Evolutionary conservation across 2,888 invertebrate genomes (phyloP), one percentile per base, ranked within the genome.

Genomic region (Sarcophaga caerulescens): DNA sequence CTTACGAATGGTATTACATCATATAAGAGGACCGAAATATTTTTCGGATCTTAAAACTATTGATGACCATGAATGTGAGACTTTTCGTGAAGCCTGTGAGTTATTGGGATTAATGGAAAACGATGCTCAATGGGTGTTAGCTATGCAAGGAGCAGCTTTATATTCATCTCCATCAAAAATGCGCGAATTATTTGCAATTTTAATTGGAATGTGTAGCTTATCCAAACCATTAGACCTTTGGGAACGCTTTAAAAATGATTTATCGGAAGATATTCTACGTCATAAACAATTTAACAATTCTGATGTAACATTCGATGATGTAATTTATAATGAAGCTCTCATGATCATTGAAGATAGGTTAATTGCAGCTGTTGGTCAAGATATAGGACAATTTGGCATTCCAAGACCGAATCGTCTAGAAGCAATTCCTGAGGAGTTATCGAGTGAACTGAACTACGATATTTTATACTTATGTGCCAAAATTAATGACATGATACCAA

Each of bases 61-160:
- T 6, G 14, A 75, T 19, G 35, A 62, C 8, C 65, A 17, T 14
- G 52, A 44, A 59, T 77, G 68, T 60, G 71, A 23, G 57, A 83
- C 82, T 6, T 83, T 60, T 19, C 62, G 69, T 6, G 78, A 78
- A 82, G 82, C 82, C 2, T 77, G 77, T 47, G 65, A 82, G 10
- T 25, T 4, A 35, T 25, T 25, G 8, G 57, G 57, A 3, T n/a
- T 75, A 23, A 57, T 66, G 57, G 66, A 75, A 57, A 75, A 75
- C 57, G 75, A 75, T 19, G 4, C 14, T 17, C 75, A 65, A 14
- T 75, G 71, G 66, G 71, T 66, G n/a, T 17, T 66, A 23, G 45
- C 82, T 1, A 59, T 82, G 66, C 44, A 62, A 19, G 76, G 77
- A 8, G 68, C 44, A 47, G 35, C n/a, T 25, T 25, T 25, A 25